These are phyloP conservation scores for Xenus cinereus DNA, from an alignment of 2,113 vertebrate species.

Conservation along the genomic window DNA sequence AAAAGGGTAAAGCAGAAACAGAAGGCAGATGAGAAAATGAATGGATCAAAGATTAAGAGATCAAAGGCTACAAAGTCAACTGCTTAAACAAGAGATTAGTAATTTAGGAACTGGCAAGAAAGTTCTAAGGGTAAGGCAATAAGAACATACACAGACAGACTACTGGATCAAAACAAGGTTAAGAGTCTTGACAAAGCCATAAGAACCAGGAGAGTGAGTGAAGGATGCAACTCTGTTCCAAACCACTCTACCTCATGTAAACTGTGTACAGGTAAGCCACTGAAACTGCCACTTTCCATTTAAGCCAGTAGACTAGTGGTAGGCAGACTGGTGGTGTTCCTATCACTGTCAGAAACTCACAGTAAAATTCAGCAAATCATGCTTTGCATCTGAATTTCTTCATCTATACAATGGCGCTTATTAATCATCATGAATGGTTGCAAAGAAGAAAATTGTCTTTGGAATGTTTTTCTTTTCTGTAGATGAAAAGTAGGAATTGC, in stretches of 20 bases:
- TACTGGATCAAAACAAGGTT: neutral
- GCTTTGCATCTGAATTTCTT: neutral
- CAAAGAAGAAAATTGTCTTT: neutral
- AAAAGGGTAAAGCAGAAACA: neutral
- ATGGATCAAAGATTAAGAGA: neutral
- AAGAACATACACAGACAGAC: neutral
- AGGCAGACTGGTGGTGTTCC: neutral
- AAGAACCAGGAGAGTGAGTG: neutral
- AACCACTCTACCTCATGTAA: neutral
- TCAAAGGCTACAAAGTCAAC: neutral
- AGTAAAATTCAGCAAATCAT: neutral
- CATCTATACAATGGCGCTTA: neutral
- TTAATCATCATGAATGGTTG: neutral
- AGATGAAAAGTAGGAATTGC: neutral
- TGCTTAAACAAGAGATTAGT: neutral
- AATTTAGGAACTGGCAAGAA: conserved; percentile 1
- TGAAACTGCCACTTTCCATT: neutral
- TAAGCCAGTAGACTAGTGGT: neutral
- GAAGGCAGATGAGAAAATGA: conserved; percentile 26
- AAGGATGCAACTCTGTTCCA: neutral
- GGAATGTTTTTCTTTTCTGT: neutral
- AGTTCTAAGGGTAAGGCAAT: neutral
- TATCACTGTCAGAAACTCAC: neutral
- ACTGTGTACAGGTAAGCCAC: neutral
- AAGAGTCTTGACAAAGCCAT: neutral